These are phyloP conservation scores for Emys orbicularis DNA, from an alignment of 2,797 vertebrate genomes.

Conservation along the genomic window DNA sequence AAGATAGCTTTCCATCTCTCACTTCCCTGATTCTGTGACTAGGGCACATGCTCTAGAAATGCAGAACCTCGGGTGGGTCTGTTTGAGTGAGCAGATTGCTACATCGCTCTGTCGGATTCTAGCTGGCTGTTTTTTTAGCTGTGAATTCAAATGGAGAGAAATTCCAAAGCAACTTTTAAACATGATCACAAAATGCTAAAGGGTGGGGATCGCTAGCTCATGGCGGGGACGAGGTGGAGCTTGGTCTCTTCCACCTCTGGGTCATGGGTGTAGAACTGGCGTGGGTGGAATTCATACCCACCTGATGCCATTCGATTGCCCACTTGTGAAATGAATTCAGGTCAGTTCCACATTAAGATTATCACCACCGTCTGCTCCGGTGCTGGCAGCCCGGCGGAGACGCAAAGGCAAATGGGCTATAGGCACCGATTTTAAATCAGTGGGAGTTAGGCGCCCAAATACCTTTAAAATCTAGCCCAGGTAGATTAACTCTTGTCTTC, in stretches of 20 bases:
- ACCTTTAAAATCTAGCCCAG: background rate
- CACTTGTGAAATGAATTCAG: background rate
- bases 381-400: background rate
- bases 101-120: background rate
- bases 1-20: background rate
- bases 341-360: background rate
- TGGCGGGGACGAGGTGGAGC: too few relatives aligned
- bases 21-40: background rate
- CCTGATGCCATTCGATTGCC: background rate
- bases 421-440: background rate
- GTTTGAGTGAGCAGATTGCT: background rate
- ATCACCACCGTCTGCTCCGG: background rate
- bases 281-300: background rate
- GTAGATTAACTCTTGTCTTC: too few relatives aligned
- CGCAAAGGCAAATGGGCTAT: background rate
- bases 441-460: background rate
- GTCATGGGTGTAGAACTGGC: too few relatives aligned
- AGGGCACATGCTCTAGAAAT: background rate
- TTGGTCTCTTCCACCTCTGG: too few relatives aligned
- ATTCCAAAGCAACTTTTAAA: background rate
- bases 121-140: background rate
- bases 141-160: background rate
- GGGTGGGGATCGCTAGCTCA: background rate
- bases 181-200: too few relatives aligned
- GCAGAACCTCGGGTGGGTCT: background rate